phyloP scores from a whole-genome alignment of 2,888 invertebrate species.

The Drosophila birchii region DNA sequence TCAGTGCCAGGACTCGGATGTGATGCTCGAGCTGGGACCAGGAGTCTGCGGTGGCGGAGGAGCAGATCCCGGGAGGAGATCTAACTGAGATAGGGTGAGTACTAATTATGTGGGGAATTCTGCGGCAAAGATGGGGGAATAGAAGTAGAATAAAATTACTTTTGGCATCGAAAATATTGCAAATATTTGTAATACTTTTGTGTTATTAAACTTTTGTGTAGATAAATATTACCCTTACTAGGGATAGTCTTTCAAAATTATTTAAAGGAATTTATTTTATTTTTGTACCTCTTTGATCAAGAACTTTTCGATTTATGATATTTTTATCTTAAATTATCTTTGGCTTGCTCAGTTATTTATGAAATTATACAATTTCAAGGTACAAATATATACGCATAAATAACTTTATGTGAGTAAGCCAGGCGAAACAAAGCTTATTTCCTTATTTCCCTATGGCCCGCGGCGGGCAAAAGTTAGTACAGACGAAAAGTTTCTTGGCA shows the following conservation, averaged over 20 bases:
- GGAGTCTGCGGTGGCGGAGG: constrained; percentile 34
- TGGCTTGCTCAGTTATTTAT: not conserved
- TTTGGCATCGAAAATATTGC: not conserved
- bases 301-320: too few species aligned
- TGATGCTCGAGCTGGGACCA: constrained; percentile 42
- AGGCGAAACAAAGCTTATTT: not conserved
- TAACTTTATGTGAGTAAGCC: not conserved
- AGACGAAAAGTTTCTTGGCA: not conserved
- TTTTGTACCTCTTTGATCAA: too few species aligned
- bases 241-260: not conserved
- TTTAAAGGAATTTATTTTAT: too few species aligned
- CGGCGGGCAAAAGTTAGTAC: not conserved
- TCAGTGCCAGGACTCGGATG: constrained; percentile 56
- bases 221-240: too few species aligned
- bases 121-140: not conserved
- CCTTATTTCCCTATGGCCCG: not conserved
- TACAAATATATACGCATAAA: not conserved
- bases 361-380: not conserved
- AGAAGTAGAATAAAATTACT: not conserved
- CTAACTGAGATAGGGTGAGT: constrained; percentile 83
- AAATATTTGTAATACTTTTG: too few species aligned
- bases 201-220: too few species aligned
- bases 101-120: not conserved
- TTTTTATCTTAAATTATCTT: not conserved
- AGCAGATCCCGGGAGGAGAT: constrained; percentile 13